Evolutionary conservation across 2,113 vertebrate species (phyloP).

Genomic region (cat (Felis catus)): DNA sequence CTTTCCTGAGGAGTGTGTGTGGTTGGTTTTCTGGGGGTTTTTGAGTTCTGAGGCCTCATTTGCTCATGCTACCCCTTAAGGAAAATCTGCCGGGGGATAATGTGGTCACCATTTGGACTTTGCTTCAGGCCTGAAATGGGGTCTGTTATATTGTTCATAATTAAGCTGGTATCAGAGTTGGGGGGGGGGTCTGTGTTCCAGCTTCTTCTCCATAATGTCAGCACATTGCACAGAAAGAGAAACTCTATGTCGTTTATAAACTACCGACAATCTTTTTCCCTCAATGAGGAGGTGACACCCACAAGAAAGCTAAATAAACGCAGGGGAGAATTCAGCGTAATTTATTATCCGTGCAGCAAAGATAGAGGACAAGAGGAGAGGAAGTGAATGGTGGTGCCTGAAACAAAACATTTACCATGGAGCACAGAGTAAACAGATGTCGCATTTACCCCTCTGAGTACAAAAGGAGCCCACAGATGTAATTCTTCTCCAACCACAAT

Average conservation of each 20-base stretch:
- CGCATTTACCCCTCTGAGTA: constrained; percentile 66
- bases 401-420: constrained; percentile 70
- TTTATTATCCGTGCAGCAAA: constrained; percentile 14
- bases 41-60: not conserved
- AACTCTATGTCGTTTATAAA: constrained; percentile 65
- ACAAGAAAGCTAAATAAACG: constrained; percentile 77
- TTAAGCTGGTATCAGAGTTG: constrained; percentile 27
- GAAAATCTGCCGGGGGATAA: not conserved
- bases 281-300: constrained; percentile 62
- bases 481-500: constrained; percentile 63
- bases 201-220: constrained; percentile 21
- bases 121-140: not conserved
- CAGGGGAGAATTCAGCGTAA: constrained; percentile 47
- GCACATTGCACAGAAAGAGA: constrained; percentile 41
- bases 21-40: not conserved
- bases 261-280: constrained; percentile 42
- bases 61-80: not conserved
- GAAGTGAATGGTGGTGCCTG: constrained; percentile 50
- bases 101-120: constrained; percentile 4
- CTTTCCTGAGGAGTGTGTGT: not conserved
- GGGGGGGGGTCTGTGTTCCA: constrained; percentile 23
- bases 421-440: constrained; percentile 79
- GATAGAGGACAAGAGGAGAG: constrained; percentile 35
- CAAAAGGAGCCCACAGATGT: constrained; percentile 71
- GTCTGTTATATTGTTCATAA: not conserved